Evolutionary conservation across 2,797 vertebrate genomes (phyloP).

Genomic region (Helicolenus hilgendorfi): DNA sequence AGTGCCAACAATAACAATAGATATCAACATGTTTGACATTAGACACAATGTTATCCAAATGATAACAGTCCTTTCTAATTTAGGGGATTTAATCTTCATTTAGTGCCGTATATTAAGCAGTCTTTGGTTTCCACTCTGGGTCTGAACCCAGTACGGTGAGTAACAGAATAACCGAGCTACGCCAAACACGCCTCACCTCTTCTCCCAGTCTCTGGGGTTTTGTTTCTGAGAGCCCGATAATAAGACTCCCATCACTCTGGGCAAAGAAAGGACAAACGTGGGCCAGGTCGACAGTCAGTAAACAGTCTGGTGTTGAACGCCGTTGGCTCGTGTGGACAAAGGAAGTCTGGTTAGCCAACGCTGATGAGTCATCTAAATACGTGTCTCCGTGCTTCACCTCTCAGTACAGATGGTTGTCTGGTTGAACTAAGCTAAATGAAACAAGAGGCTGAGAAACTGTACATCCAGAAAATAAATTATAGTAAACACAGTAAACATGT

Average conservation of each 20-base stretch:
- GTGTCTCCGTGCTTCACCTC: not conserved
- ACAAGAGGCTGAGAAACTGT: not conserved
- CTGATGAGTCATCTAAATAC: not conserved
- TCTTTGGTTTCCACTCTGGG: not conserved
- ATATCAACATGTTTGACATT: not conserved
- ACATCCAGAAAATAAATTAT: slow-evolving; percentile 24
- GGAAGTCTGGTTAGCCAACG: not conserved
- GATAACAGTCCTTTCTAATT: not conserved
- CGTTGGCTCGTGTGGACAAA: not conserved
- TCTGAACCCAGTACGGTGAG: not conserved
- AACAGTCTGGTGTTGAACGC: not conserved
- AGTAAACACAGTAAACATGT: not conserved
- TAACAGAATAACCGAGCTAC: not conserved
- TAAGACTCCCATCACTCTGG: not conserved
- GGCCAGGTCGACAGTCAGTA: not conserved
- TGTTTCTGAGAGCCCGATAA: not conserved
- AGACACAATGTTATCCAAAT: not conserved
- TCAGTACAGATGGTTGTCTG: not conserved
- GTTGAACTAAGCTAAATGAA: not conserved
- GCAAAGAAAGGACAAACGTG: not conserved
- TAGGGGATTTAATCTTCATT: not conserved
- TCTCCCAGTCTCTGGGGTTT: not conserved
- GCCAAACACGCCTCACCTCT: not conserved
- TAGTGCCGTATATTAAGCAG: not conserved
- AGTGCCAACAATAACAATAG: not conserved